A percentile compares a stretch with the other conserved stretches of the same genome.
phyloP scores from a whole-genome alignment of 2,797 vertebrate genomes.

The Knipowitschia caucasica region DNA sequence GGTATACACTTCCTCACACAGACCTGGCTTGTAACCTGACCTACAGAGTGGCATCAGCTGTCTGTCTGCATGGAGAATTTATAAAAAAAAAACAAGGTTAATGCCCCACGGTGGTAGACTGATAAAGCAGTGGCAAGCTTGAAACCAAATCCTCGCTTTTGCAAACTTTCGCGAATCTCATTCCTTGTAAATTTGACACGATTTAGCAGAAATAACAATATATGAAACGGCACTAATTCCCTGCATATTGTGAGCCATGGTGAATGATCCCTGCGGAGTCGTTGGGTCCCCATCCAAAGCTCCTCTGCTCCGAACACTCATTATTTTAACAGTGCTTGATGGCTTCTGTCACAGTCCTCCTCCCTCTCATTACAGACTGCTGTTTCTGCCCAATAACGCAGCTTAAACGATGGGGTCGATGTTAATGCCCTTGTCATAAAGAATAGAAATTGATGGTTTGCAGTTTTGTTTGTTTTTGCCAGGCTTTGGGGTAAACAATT shows the following conservation, averaged over 20 bases:
- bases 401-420: slow-evolving; percentile 40
- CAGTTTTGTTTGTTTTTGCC: slow-evolving; percentile 49
- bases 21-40: too few relatives aligned
- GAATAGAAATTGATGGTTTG: slow-evolving; percentile 47
- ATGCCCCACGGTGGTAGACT: neutral
- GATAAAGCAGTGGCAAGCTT: neutral
- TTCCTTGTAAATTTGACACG: neutral
- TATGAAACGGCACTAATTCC: neutral
- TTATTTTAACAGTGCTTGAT: slow-evolving; percentile 29
- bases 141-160: neutral
- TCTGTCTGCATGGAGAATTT: too few relatives aligned
- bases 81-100: too few relatives aligned
- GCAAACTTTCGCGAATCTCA: neutral
- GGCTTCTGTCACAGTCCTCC: slow-evolving; percentile 24
- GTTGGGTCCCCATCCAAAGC: slow-evolving; percentile 24
- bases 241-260: neutral
- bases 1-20: too few relatives aligned
- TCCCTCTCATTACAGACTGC: slow-evolving; percentile 27
- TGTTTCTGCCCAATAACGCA: slow-evolving; percentile 41
- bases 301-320: neutral
- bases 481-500: slow-evolving; percentile 60
- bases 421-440: slow-evolving; percentile 52
- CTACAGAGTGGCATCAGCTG: too few relatives aligned
- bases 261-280: slow-evolving; percentile 14
- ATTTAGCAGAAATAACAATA: slow-evolving; percentile 1